Conservation (phyloP, 2,113 vertebrate species). For the Xenopus laevis region DNA sequence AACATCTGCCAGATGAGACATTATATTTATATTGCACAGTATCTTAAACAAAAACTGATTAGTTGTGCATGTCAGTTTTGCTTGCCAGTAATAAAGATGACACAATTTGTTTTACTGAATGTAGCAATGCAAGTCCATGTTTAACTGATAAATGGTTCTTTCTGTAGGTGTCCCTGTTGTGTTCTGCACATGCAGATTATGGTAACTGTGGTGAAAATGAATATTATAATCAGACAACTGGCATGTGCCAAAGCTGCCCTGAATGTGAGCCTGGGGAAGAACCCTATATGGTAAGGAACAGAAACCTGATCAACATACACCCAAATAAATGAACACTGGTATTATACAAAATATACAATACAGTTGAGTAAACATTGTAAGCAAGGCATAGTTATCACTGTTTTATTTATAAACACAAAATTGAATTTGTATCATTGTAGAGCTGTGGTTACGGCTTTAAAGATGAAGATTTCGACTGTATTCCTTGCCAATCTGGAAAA, state of each 20-base stretch:
- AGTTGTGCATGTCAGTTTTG: no score
- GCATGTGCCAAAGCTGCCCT: constrained; percentile 87
- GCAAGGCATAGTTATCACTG: no score
- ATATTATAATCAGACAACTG: constrained; percentile 91
- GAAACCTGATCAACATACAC: no score
- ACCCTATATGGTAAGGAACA: constrained; percentile 83
- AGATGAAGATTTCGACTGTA: constrained; percentile 86
- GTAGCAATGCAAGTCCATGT: no score
- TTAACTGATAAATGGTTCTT: not conserved
- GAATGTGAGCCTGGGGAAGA: constrained; percentile 90
- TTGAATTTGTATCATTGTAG: constrained; percentile 57
- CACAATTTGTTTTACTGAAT: no score
- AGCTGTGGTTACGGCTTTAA: constrained; percentile 87
- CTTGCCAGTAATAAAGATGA: no score
- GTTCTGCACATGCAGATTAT: constrained; percentile 76
- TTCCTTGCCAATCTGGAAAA: constrained; percentile 84
- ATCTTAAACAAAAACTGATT: no score
- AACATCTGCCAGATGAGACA: no score
- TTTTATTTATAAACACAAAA: not conserved
- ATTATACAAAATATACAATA: not conserved
- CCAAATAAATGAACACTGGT: not conserved
- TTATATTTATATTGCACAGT: no score
- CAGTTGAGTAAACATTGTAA: not conserved
- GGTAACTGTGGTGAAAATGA: constrained; percentile 91
- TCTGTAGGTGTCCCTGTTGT: constrained; percentile 78